phyloP scores from a whole-genome alignment of 2,113 vertebrate genomes.

The Serilophus lunatus region DNA sequence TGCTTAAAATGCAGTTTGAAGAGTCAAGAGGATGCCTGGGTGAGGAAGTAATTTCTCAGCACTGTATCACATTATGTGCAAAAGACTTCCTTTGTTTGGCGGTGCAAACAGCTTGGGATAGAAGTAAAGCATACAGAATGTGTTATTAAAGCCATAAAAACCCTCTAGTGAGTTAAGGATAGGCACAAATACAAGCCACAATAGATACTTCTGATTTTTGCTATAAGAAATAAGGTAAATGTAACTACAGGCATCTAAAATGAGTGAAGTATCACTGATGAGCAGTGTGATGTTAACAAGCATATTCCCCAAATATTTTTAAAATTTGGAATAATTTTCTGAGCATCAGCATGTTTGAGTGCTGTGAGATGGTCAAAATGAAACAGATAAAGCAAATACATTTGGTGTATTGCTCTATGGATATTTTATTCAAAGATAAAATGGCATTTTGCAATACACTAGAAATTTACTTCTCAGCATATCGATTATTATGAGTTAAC shows the following conservation, averaged over 20 bases:
- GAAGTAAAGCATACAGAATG: constrained; percentile 26
- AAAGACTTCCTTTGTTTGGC: constrained; percentile 51
- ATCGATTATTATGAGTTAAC: neutral
- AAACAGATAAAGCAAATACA: constrained; percentile 4
- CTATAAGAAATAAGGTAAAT: constrained; percentile 43
- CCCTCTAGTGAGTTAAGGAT: constrained; percentile 21
- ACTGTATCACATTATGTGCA: constrained; percentile 50
- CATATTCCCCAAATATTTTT: constrained; percentile 28
- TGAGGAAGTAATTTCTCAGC: constrained; percentile 63
- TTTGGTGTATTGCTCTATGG: neutral
- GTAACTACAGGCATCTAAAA: constrained; percentile 20
- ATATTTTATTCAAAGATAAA: neutral
- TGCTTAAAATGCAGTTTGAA: constrained; percentile 58
- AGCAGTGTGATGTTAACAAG: constrained; percentile 18
- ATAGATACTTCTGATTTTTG: constrained; percentile 39
- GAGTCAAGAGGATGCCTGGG: constrained; percentile 50
- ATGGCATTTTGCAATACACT: neutral
- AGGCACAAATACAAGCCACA: constrained; percentile 26
- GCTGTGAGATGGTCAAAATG: neutral
- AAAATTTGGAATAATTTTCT: constrained; percentile 10
- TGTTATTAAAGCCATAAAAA: constrained; percentile 53
- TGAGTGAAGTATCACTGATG: constrained; percentile 41
- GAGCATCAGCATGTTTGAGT: constrained; percentile 20
- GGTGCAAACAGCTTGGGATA: constrained; percentile 12
- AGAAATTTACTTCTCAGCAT: neutral